Conservation (phyloP, 2,797 vertebrate genomes). For the Carapus acus region DNA sequence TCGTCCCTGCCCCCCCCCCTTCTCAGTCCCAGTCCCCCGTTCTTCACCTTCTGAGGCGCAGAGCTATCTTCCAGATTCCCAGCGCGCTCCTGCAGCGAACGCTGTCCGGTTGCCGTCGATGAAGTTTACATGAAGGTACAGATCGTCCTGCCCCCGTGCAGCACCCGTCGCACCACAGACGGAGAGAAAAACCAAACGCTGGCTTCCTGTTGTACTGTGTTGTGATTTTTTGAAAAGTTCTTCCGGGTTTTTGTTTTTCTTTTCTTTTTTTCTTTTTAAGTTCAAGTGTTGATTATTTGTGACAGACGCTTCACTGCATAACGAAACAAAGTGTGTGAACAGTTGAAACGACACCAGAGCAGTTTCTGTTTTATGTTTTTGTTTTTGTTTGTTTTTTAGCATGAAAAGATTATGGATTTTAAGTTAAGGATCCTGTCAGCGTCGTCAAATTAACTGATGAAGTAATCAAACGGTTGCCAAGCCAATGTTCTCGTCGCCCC, state of each 20-base stretch:
- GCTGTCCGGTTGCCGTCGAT: conserved; percentile 52
- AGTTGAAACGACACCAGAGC: not conserved
- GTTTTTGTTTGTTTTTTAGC: too few relatives aligned
- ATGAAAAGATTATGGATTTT: too few relatives aligned
- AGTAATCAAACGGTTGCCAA: conserved; percentile 18
- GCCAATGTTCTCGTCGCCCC: conserved; percentile 7
- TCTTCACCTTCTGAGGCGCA: conserved; percentile 32
- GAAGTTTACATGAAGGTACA: conserved; percentile 28
- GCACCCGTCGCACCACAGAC: conserved; percentile 27
- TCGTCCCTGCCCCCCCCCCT: conserved; percentile 25
- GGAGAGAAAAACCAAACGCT: not conserved
- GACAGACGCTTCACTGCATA: conserved; percentile 32
- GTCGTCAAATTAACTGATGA: conserved; percentile 15
- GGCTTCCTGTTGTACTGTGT: conserved; percentile 28
- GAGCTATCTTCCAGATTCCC: conserved; percentile 62
- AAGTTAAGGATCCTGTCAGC: conserved; percentile 14
- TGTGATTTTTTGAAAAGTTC: too few relatives aligned
- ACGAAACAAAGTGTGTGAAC: conserved; percentile 20
- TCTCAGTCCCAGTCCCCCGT: conserved; percentile 20
- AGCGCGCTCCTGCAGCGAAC: conserved; percentile 41
- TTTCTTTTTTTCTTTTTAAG: conserved; percentile 34
- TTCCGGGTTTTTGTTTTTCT: too few relatives aligned
- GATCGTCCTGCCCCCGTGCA: not conserved
- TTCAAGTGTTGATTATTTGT: conserved; percentile 44
- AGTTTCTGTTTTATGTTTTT: too few relatives aligned